Evolutionary conservation across 2,797 vertebrate genomes (phyloP), one percentile per base, ranked within the genome.

Genomic region (Pseudochaenichthys georgianus): DNA sequence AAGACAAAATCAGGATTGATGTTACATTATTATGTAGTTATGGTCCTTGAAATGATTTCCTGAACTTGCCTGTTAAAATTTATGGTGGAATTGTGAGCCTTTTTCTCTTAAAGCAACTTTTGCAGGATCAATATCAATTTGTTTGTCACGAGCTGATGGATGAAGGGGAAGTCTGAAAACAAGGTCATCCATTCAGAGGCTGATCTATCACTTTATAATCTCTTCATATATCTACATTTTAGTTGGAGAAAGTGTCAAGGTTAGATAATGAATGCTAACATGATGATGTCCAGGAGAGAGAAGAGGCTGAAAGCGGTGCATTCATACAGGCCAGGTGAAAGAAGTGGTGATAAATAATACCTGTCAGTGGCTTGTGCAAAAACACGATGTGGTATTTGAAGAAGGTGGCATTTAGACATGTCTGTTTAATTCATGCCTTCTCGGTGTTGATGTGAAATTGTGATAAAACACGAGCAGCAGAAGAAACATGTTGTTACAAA

Each of bases 71-170:
- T 8, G 9, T 42, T 62, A 38, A 43, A 63, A 58, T 69, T 38
- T 16, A 9, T 47, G 41, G 46, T 59, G 13, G 54, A 57, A 47
- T 31, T 42, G 31, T 53, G 23, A 48, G 28, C 43, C 59, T 54
- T 51, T 9, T 48, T 64, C 28, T 16, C 38, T 55, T 21, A 63
- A 31, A 73, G 23, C 21, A 75, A 60, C 23, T 6, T 41, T 38
- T 9, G 6, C 19, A 46, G 3, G 4, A 74, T 83, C 64, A 41
- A 73, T 78, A 70, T 58, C 0, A 21, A 72, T 86, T 79, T 62
- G 65, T 88, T 87, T 73, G 73, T 82, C 77, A 76, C 52, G 15
- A 52, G 54, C 48, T 81, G 83, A 91, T 67, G 73, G 79, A 89
- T 81, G 80, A 83, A 23, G 31, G 19, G 5, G 21, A 53, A 58